A percentile compares a stretch with the other conserved stretches of the same genome.
Conservation (phyloP, 2,797 vertebrate genomes). For the Halcyon chelicuti region DNA sequence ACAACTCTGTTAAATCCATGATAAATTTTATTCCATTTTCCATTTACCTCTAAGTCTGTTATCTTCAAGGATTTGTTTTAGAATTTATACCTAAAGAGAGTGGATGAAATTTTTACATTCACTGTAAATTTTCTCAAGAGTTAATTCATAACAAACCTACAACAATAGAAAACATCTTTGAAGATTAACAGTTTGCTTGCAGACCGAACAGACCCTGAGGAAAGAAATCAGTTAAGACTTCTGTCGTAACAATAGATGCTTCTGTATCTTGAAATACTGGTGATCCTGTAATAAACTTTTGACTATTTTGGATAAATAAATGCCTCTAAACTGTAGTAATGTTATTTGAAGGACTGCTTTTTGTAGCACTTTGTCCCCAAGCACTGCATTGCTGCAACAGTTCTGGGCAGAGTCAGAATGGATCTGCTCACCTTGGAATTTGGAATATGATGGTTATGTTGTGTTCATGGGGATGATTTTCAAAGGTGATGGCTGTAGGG, state of each 20-base stretch:
- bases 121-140: constrained; percentile 36
- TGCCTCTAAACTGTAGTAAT: background rate
- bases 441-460: background rate
- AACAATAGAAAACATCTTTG: constrained; percentile 8
- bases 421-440: background rate
- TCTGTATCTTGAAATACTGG: background rate
- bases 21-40: constrained; percentile 10
- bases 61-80: constrained; percentile 40
- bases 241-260: background rate
- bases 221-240: constrained; percentile 9
- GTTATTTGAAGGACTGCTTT: background rate
- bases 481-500: background rate
- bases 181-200: background rate
- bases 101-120: background rate
- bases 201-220: constrained; percentile 3
- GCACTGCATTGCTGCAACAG: background rate
- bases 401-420: background rate
- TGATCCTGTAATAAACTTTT: background rate
- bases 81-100: background rate
- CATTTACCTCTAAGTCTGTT: background rate
- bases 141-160: constrained; percentile 9
- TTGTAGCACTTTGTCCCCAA: background rate
- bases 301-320: constrained; percentile 1
- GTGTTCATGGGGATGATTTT: background rate
- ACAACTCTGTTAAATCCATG: background rate